Evolutionary conservation across 2,888 invertebrate species (phyloP), one percentile per base, ranked within the genome.

Genomic region (Tenthredo distinguenda): DNA sequence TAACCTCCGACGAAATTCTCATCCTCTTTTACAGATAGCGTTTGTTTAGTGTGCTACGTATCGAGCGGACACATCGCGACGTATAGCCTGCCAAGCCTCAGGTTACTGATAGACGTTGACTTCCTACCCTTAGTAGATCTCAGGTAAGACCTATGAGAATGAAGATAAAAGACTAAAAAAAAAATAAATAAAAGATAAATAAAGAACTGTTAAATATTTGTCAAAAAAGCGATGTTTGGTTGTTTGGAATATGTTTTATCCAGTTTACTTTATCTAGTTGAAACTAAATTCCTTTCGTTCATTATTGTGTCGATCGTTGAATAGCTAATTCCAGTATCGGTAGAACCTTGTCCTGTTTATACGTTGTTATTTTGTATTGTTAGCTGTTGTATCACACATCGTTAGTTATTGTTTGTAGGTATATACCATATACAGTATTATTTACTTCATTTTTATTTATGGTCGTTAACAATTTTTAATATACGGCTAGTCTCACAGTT

Each of bases 21-120:
- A 74, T 76, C 88, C 89, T 87, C 95, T 95, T 87, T 95, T 95
- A 21, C 96, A 99, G 99, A 99, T 94, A 98, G 98, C 94, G 98
- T 98, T 91, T 99, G 99, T 94, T 95, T 99, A 92, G 97, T 98
- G 90, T 98, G 98, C 94, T 99, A 99, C 95, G 95, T 98, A 91
- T 98, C 99, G 87, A 99, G 97, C 94, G 99, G 99, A 85, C 98
- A 98, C 94, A 95, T 99, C 92, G 96, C 97, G 92, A 97, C 98
- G 87, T 98, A 98, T 95, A 99, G 98, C 95, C 95, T 99, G 94
- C 99, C 99, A 87, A 99, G 99, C 93, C 96, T 99, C 91, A 96
- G 98, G 94, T 97, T 97, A 90, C 96, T 99, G 88, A 96, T 99
- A 92, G 98, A 99, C 94, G 96, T 98, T 87, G 98, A 99, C 94